Conservation (phyloP, 2,797 vertebrate species). For the Tolypeutes matacus region DNA sequence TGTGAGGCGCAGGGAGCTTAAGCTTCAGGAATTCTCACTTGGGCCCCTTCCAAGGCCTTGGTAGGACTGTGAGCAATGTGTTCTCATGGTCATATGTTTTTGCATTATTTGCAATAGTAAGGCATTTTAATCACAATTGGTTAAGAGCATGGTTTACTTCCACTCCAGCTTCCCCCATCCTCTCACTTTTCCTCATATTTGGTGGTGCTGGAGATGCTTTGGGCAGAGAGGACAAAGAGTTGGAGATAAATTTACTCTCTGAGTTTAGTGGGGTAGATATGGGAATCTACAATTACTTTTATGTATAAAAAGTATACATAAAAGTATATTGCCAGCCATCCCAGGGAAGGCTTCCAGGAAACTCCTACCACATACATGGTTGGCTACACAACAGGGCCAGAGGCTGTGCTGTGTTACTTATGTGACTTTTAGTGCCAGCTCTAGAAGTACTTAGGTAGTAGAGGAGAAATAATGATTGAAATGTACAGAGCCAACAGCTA, state of each 20-base stretch:
- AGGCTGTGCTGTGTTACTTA: not conserved
- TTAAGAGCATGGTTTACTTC: not conserved
- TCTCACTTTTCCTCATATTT: not conserved
- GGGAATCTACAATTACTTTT: not conserved
- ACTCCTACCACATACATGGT: not conserved
- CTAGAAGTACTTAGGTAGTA: not conserved
- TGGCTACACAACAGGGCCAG: not conserved
- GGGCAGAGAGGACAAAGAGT: not conserved
- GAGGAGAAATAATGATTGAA: conserved; percentile 38
- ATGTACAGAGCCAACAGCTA: not conserved
- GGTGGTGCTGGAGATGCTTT: not conserved
- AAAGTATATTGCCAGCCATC: not conserved
- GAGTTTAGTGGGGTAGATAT: not conserved
- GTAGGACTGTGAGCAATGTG: not conserved
- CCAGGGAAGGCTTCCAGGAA: not conserved
- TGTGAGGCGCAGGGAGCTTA: not conserved
- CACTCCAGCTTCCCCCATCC: not conserved
- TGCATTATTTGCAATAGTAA: conserved; percentile 22
- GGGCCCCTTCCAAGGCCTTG: not conserved
- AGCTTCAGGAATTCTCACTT: not conserved
- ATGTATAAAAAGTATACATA: not conserved
- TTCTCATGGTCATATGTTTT: not conserved
- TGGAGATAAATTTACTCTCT: not conserved
- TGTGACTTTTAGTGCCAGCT: not conserved
- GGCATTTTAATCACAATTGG: not conserved